These are phyloP conservation scores for Lepus oiostolus DNA, from an alignment of 2,797 vertebrate genomes.

Conservation along the genomic window DNA sequence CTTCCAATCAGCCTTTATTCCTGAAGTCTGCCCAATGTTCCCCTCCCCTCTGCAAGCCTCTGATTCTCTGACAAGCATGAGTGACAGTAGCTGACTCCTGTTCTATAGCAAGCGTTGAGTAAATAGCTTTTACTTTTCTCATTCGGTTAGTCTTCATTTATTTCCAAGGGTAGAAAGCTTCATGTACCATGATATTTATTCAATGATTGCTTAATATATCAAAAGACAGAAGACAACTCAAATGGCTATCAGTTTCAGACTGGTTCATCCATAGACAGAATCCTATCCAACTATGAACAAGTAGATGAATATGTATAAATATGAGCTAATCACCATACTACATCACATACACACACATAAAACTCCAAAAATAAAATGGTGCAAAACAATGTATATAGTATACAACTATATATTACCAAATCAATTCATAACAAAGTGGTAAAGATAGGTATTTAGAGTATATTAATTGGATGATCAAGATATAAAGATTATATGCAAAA, in stretches of 20 bases:
- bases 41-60: not conserved
- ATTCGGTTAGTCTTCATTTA: not conserved
- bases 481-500: not conserved
- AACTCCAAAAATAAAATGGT: not conserved
- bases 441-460: not conserved
- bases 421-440: not conserved
- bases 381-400: not conserved
- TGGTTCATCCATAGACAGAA: not conserved
- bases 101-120: not conserved
- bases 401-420: not conserved
- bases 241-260: not conserved
- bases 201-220: not conserved
- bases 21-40: not conserved
- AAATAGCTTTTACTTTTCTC: conserved; percentile 28
- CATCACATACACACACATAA: not conserved
- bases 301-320: not conserved
- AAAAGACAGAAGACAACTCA: conserved; percentile 26
- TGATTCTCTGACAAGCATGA: conserved; percentile 12
- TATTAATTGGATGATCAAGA: not conserved
- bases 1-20: not conserved
- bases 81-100: not conserved
- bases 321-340: not conserved
- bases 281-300: not conserved
- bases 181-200: not conserved
- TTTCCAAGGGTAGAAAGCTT: not conserved